Evolutionary conservation across 2,888 invertebrate species (phyloP).

Genomic region (Xestia ashworthii): DNA sequence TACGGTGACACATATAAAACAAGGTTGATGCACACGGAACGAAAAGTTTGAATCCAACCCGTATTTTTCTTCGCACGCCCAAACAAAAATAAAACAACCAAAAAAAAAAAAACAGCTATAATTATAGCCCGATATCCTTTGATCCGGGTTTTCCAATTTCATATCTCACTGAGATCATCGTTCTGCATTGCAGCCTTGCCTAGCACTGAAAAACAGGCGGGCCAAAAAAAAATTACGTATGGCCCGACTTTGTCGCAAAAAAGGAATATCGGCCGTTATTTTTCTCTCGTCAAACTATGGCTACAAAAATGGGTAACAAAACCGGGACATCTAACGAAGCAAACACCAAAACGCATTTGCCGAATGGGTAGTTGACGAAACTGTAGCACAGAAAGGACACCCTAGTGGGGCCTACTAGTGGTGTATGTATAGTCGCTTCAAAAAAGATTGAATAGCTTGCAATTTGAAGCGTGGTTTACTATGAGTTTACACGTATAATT

Average conservation of each 20-base stretch:
- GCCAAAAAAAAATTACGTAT: conserved; percentile 45
- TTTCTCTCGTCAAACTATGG: conserved; percentile 69
- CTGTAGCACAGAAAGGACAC: conserved; percentile 49
- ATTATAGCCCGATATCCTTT: conserved; percentile 43
- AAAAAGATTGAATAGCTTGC: neutral
- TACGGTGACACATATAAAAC: too few relatives aligned
- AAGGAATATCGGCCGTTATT: conserved; percentile 53
- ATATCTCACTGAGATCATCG: conserved; percentile 43
- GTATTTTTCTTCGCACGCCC: conserved; percentile 2
- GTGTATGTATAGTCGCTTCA: neutral
- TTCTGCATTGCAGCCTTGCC: conserved; percentile 8
- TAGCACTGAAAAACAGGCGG: conserved; percentile 23
- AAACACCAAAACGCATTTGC: conserved; percentile 79
- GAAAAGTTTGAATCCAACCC: neutral
- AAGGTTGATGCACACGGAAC: neutral
- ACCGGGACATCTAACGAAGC: conserved; percentile 82
- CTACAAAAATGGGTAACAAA: conserved; percentile 72
- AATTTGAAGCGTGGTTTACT: neutral
- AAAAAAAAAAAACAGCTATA: conserved; percentile 18
- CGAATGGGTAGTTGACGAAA: conserved; percentile 73
- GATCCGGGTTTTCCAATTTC: conserved; percentile 47
- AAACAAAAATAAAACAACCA: conserved; percentile 5
- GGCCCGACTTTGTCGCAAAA: conserved; percentile 42
- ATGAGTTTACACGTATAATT: neutral
- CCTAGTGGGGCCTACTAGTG: conserved; percentile 47